Conservation (phyloP, 1,140 invertebrate genomes). For the Callitettix versicolor region DNA sequence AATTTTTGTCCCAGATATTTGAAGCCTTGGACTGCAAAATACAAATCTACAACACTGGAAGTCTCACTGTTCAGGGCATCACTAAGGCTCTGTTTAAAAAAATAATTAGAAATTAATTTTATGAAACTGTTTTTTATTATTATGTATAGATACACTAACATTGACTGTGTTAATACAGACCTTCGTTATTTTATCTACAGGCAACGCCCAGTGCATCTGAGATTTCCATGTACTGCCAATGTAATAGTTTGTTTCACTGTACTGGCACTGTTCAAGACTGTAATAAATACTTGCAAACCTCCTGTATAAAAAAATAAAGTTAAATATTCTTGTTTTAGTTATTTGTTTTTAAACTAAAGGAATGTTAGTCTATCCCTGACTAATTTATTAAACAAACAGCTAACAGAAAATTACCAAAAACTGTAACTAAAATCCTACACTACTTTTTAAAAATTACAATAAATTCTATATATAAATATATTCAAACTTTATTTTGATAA, state of each 20-base stretch:
- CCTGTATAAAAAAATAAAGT: too few species aligned
- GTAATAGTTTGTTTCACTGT: slow-evolving; percentile 43
- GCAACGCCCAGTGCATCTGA: slow-evolving; percentile 31
- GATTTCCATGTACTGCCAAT: slow-evolving; percentile 38
- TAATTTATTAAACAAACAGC: too few species aligned
- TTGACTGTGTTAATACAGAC: slow-evolving; percentile 28
- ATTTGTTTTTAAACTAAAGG: too few species aligned
- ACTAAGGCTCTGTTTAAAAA: slow-evolving; percentile 30
- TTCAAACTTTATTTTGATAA: too few species aligned
- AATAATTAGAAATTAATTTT: too few species aligned
- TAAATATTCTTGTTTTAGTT: too few species aligned
- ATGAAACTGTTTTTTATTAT: not conserved
- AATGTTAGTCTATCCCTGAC: too few species aligned
- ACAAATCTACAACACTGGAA: slow-evolving; percentile 36
- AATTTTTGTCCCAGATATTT: slow-evolving; percentile 33
- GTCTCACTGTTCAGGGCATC: slow-evolving; percentile 37
- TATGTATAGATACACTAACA: slow-evolving; percentile 25
- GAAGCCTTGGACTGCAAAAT: slow-evolving; percentile 35
- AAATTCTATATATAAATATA: too few species aligned
- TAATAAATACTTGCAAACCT: slow-evolving; percentile 40
- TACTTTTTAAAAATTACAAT: too few species aligned
- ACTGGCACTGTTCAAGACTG: slow-evolving; percentile 32
- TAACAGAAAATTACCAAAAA: too few species aligned
- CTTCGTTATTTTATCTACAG: slow-evolving; percentile 14
- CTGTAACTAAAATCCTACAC: too few species aligned